Evolutionary conservation across 2,888 invertebrate species (phyloP), one percentile per base, ranked within the genome.

Genomic region (Dicranocentrus wangi): DNA sequence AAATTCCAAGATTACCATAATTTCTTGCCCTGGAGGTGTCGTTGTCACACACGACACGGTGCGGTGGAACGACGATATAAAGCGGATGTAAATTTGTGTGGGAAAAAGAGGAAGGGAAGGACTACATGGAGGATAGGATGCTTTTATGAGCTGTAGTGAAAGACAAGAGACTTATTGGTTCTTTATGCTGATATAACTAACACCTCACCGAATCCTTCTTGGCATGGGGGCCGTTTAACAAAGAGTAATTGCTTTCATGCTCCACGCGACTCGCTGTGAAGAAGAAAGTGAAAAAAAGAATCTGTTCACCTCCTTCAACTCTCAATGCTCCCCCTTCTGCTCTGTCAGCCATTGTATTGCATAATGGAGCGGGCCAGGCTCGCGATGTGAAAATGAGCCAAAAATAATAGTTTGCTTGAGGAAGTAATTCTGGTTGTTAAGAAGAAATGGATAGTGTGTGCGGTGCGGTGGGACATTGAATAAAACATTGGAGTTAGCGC

Each of bases 1-100:
- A n/a, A n/a, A n/a, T n/a, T n/a, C n/a, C 61, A 61, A 21, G 63
- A 75, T 75, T 66, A 66, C 55, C 58, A 66, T 75, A 77, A 68
- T 69, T 63, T 70, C 39, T 77, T 63, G 23, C n/a, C 77, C 70
- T 61, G 23, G 10, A 70, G 70, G 69, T 39, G 28, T 60, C 68
- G 58, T 73, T 42, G 32, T 17, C 55, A 73, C 63, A 61, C 17
- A n/a, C n/a, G n/a, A n/a, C n/a, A n/a, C n/a, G n/a, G n/a, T n/a
- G n/a, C n/a, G n/a, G n/a, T n/a, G n/a, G n/a, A n/a, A n/a, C n/a
- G n/a, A n/a, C n/a, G n/a, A n/a, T n/a, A n/a, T n/a, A n/a, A n/a
- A n/a, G n/a, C n/a, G n/a, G n/a, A n/a, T n/a, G n/a, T n/a, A n/a
- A n/a, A n/a, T n/a, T n/a, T n/a, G n/a, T n/a, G n/a, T n/a, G n/a